Percentiles rank a stretch among this genome's conserved stretches.
Evolutionary conservation across 2,113 vertebrate species (phyloP).

Genomic region (Himantopus leucocephalus): DNA sequence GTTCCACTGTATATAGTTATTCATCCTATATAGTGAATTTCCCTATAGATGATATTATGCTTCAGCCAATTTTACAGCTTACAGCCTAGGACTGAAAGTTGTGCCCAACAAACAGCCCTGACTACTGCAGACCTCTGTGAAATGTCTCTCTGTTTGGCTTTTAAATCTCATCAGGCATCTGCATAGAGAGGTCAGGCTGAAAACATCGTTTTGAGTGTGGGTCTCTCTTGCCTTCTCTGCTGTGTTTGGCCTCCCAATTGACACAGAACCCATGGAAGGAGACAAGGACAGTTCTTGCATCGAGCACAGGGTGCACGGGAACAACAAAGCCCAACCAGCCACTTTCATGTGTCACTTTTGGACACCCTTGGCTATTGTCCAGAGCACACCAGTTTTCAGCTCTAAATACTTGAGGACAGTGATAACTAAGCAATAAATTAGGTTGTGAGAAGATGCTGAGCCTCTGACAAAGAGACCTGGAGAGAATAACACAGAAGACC

Average conservation of each 20-base stretch:
- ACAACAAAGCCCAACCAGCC: background rate
- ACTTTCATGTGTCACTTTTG: background rate
- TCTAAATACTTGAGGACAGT: background rate
- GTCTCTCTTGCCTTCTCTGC: background rate
- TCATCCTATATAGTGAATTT: background rate
- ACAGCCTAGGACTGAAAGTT: background rate
- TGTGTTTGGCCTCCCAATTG: background rate
- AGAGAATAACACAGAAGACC: background rate
- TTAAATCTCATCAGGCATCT: background rate
- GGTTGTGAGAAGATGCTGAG: background rate
- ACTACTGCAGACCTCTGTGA: background rate
- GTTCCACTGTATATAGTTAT: background rate
- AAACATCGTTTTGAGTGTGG: background rate
- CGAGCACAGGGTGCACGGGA: accelerated
- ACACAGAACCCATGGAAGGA: background rate
- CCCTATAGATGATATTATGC: background rate
- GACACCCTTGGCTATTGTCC: background rate
- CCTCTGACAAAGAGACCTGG: background rate
- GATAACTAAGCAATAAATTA: background rate
- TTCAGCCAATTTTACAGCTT: background rate
- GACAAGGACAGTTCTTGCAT: background rate
- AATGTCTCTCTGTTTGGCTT: background rate
- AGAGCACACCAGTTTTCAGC: background rate
- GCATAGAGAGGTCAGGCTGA: background rate
- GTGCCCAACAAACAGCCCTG: background rate